Evolutionary conservation across 2,888 invertebrate species (phyloP).

Genomic region (Mantis religiosa): DNA sequence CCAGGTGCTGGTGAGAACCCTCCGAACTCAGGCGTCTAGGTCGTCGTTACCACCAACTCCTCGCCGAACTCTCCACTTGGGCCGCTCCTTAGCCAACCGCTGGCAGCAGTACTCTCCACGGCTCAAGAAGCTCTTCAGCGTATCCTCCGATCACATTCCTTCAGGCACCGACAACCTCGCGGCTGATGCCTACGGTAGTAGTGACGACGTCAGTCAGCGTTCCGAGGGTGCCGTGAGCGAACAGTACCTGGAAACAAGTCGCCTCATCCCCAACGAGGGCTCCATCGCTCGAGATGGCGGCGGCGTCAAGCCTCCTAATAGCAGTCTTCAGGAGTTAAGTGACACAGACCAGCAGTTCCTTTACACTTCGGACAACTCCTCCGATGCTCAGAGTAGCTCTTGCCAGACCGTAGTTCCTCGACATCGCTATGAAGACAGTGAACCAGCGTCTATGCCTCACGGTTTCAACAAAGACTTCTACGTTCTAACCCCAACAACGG

Average conservation of each 20-base stretch:
- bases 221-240: background rate
- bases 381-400: background rate
- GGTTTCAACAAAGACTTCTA: background rate
- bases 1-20: conserved; percentile 15
- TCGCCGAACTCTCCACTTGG: background rate
- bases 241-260: background rate
- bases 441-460: background rate
- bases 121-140: conserved; percentile 17
- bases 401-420: background rate
- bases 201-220: background rate
- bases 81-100: background rate
- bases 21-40: background rate
- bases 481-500: background rate
- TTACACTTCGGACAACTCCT: background rate
- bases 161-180: background rate
- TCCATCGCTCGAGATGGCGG: background rate
- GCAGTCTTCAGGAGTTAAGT: background rate
- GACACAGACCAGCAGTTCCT: background rate
- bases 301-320: background rate
- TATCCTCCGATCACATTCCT: background rate
- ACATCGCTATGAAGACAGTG: background rate
- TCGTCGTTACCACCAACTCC: background rate
- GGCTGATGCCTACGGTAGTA: background rate
- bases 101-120: conserved; percentile 16
- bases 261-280: background rate